Evolutionary conservation across 2,113 vertebrate species (phyloP).

Genomic region (Callaeas wilsoni): DNA sequence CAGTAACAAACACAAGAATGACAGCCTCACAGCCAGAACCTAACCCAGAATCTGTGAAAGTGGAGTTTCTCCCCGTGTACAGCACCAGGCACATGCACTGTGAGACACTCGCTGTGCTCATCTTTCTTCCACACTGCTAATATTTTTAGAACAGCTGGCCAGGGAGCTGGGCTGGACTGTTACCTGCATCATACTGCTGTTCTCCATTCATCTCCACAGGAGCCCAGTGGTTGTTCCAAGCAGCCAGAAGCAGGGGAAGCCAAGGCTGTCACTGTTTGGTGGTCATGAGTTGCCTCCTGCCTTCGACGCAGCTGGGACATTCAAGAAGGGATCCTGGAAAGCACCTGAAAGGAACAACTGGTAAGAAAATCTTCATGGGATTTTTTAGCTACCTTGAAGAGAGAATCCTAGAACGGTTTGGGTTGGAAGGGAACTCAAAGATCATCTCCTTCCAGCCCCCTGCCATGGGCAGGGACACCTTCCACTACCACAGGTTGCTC

Average conservation of each 20-base stretch:
- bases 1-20: background rate
- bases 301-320: background rate
- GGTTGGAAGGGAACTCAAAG: background rate
- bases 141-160: background rate
- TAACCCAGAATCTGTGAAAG: background rate
- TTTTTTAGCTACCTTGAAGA: background rate
- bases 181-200: conserved; percentile 78
- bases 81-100: background rate
- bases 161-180: background rate
- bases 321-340: conserved; percentile 38
- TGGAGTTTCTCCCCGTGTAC: background rate
- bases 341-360: background rate
- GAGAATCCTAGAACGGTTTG: background rate
- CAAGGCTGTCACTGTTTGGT: background rate
- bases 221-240: conserved; percentile 6
- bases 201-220: conserved; percentile 78
- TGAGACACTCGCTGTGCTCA: background rate
- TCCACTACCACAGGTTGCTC: fast-evolving
- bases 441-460: background rate
- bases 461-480: background rate
- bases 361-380: background rate
- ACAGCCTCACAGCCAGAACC: background rate
- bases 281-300: conserved; percentile 31
- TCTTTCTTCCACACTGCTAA: background rate
- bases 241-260: conserved; percentile 20